Conservation (phyloP, 30 jellyfish, hydroid and myxozoan genomes). For the Clytia hemisphaerica region DNA sequence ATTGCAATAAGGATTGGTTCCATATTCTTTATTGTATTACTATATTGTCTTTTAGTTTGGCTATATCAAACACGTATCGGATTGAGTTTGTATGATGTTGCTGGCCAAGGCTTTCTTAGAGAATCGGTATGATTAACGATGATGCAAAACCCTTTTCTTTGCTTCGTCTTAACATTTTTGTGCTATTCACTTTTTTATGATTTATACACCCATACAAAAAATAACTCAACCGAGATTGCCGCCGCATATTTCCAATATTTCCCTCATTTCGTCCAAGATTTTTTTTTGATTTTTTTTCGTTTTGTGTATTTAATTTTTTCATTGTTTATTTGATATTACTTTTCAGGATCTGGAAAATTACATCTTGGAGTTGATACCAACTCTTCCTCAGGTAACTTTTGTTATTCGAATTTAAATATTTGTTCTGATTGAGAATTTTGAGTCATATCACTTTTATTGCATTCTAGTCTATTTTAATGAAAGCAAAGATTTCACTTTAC, state of each 20-base stretch:
- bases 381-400: constrained; percentile 70
- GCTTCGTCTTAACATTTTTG: background rate
- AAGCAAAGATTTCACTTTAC: background rate
- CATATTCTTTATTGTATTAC: too few species aligned
- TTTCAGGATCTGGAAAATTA: constrained; percentile 90
- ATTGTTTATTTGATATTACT: too few species aligned
- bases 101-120: constrained; percentile 92
- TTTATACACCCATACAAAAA: too few species aligned
- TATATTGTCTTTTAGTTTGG: constrained; percentile 45
- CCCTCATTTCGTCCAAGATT: too few species aligned
- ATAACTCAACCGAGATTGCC: too few species aligned
- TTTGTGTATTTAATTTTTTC: too few species aligned
- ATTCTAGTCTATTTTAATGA: background rate
- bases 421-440: background rate
- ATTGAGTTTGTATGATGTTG: constrained; percentile 87
- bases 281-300: too few species aligned
- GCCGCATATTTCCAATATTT: too few species aligned
- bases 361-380: constrained; percentile 87
- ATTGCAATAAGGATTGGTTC: too few species aligned
- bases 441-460: background rate
- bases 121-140: constrained; percentile 53
- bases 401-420: background rate
- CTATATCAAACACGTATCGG: constrained; percentile 94
- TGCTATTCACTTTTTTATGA: background rate
- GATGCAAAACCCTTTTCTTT: background rate